phyloP scores from a whole-genome alignment of 92 coral and sea anemone species.

The Epizoanthus illoricatus region DNA sequence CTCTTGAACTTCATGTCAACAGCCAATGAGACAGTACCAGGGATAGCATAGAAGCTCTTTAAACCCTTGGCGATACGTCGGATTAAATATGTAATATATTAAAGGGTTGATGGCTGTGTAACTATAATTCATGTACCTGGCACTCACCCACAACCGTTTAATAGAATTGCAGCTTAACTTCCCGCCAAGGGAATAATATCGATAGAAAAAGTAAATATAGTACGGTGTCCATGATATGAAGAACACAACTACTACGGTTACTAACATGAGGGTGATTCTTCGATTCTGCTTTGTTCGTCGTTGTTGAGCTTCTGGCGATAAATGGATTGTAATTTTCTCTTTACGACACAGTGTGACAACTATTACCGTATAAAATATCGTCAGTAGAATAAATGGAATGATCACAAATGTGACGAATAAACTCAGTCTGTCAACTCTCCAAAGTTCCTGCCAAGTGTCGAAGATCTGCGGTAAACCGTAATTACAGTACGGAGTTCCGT shows the following conservation, averaged over 20 bases:
- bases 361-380: background rate
- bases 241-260: background rate
- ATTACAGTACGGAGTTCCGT: background rate
- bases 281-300: background rate
- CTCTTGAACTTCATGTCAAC: background rate
- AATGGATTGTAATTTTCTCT: background rate
- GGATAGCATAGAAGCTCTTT: background rate
- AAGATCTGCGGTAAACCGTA: background rate
- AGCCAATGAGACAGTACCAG: background rate
- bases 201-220: background rate
- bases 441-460: background rate
- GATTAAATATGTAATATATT: background rate
- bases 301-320: background rate
- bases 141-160: background rate
- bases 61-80: background rate
- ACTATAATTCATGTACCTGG: background rate
- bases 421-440: background rate
- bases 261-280: background rate
- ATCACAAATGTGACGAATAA: background rate
- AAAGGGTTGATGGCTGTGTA: background rate
- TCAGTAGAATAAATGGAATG: background rate
- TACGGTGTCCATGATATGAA: conserved; percentile 1
- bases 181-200: background rate
- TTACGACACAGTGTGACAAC: background rate
- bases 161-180: background rate